A percentile compares a stretch with the other conserved stretches of the same genome.
phyloP scores from a whole-genome alignment of 2,113 vertebrate species.

The Phyllostomus hastatus region DNA sequence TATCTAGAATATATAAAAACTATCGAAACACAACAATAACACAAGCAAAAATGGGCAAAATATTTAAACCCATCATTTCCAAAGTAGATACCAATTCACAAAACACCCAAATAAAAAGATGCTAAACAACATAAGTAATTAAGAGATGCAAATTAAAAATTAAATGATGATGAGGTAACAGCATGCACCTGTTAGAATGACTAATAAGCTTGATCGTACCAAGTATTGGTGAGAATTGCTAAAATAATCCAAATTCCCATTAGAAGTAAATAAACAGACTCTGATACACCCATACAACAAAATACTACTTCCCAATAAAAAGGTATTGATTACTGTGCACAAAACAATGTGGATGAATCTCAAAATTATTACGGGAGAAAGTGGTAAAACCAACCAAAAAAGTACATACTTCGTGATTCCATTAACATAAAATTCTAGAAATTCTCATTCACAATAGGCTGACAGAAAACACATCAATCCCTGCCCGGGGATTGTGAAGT shows the following conservation, averaged over 20 bases:
- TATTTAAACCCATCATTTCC: neutral
- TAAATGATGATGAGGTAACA: neutral
- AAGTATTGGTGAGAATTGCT: neutral
- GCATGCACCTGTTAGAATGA: neutral
- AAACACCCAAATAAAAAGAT: neutral
- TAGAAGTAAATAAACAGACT: neutral
- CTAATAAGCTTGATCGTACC: neutral
- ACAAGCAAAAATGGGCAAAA: neutral
- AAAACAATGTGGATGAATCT: neutral
- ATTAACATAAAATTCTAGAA: neutral
- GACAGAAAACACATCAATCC: neutral
- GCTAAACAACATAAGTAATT: neutral
- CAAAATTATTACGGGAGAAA: neutral
- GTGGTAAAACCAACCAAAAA: neutral
- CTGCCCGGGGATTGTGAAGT: neutral
- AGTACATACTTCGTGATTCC: neutral
- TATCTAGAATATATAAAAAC: neutral
- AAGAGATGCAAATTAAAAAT: neutral
- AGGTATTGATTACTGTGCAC: neutral
- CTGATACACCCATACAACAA: neutral
- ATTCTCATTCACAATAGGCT: neutral
- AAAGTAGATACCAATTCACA: neutral
- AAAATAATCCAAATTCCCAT: neutral
- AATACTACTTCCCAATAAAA: neutral
- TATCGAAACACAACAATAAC: neutral